Evolutionary conservation across 2,113 vertebrate genomes (phyloP).

Genomic region (Clarias magur): DNA sequence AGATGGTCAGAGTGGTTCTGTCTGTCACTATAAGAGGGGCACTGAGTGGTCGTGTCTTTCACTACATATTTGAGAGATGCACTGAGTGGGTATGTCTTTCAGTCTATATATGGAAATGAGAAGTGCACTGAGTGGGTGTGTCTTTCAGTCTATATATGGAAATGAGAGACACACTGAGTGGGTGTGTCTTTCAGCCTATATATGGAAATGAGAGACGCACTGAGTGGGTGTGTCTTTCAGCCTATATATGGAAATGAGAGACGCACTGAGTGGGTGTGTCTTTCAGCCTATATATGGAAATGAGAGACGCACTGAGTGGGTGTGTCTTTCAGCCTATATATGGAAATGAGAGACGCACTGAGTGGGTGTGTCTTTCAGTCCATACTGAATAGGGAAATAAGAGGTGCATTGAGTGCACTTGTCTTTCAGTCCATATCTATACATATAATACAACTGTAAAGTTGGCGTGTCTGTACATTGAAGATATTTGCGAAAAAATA

Average conservation of each 20-base stretch:
- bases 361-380: background rate
- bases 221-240: background rate
- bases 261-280: background rate
- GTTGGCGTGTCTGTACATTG: too few species aligned
- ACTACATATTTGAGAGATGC: background rate
- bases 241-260: background rate
- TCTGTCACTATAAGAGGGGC: background rate
- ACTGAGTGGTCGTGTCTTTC: background rate
- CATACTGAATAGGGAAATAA: background rate
- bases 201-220: background rate
- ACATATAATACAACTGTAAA: too few species aligned
- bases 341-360: background rate
- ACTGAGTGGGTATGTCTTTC: background rate
- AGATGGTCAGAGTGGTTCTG: background rate
- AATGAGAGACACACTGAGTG: background rate
- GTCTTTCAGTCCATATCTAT: background rate
- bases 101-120: background rate
- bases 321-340: background rate
- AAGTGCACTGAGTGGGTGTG: background rate
- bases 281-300: background rate
- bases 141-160: background rate
- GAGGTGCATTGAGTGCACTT: background rate
- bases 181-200: background rate
- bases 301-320: background rate
- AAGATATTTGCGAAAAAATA: too few species aligned